A percentile compares a stretch with the other conserved stretches of the same genome.
Evolutionary conservation across 2,888 invertebrate species (phyloP).

Genomic region (Yponomeuta evonymella): DNA sequence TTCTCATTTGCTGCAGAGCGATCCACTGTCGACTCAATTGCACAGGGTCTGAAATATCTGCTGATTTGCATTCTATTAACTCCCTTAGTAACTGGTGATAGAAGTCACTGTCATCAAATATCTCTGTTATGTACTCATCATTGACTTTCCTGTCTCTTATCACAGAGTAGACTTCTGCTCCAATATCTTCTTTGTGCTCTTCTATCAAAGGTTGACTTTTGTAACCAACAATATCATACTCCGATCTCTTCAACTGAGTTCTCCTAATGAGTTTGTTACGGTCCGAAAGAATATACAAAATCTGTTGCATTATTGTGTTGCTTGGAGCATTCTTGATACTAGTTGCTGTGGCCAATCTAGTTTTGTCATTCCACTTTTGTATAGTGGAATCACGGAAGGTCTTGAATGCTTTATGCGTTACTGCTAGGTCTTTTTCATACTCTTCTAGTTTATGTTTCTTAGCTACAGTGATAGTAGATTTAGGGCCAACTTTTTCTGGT

Average conservation of each 20-base stretch:
- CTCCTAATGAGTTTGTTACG: constrained; percentile 83
- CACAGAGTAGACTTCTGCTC: constrained; percentile 32
- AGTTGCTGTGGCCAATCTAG: constrained; percentile 81
- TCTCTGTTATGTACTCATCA: constrained; percentile 84
- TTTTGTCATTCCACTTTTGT: constrained; percentile 97
- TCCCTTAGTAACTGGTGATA: constrained; percentile 95
- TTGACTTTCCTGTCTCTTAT: constrained; percentile 51
- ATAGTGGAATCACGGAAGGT: constrained; percentile 86
- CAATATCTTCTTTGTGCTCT: constrained; percentile 30
- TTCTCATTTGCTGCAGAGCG: constrained; percentile 92
- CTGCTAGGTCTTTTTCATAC: constrained; percentile 74
- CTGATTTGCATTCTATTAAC: constrained; percentile 93
- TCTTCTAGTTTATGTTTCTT: constrained; percentile 77
- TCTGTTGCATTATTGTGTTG: constrained; percentile 84
- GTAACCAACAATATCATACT: constrained; percentile 82
- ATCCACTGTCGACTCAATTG: constrained; percentile 93
- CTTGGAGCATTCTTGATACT: constrained; percentile 78
- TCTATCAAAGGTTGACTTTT: constrained; percentile 30
- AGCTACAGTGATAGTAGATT: constrained; percentile 27
- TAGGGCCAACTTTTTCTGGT: constrained; percentile 26
- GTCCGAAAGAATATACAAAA: constrained; percentile 89
- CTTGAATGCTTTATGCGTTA: constrained; percentile 77
- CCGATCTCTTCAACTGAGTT: constrained; percentile 87
- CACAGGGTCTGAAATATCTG: constrained; percentile 87
- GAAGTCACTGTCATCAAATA: constrained; percentile 98